phyloP scores from a whole-genome alignment of 2,888 invertebrate species.

The Norana najaformis region DNA sequence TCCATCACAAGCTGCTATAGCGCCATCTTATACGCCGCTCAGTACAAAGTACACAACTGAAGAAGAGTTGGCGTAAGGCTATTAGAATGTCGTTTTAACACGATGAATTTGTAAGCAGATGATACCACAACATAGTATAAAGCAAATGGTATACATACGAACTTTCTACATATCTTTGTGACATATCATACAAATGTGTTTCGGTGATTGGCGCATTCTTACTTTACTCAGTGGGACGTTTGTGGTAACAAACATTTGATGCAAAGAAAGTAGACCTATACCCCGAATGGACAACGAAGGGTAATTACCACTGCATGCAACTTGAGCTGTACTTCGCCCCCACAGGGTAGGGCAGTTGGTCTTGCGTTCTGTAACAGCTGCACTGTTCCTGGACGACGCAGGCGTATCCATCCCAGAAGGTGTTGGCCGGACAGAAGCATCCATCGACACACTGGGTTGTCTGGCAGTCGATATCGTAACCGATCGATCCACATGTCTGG shows the following conservation, averaged over 20 bases:
- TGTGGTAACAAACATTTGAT: neutral
- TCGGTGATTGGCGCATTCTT: no score
- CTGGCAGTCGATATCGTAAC: constrained; percentile 33
- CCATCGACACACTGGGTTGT: constrained; percentile 36
- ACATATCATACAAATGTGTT: no score
- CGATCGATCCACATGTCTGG: constrained; percentile 27
- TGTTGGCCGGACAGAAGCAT: constrained; percentile 39
- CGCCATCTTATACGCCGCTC: no score
- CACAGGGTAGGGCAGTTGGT: constrained; percentile 37
- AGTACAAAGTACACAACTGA: no score
- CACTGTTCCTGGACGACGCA: constrained; percentile 43
- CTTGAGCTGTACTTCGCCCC: constrained; percentile 34
- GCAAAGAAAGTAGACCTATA: neutral
- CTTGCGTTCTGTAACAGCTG: constrained; percentile 39
- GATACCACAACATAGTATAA: no score
- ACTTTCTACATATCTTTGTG: no score
- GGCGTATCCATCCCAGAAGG: constrained; percentile 39
- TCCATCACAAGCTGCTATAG: no score
- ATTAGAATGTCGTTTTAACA: no score
- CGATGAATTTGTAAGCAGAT: no score
- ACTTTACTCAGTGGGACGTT: no score
- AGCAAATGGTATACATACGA: no score
- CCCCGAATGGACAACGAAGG: neutral
- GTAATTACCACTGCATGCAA: constrained; percentile 41
- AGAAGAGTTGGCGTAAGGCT: no score